These are phyloP conservation scores for Notothenia rossii DNA, from an alignment of 2,113 vertebrate species.

Conservation along the genomic window DNA sequence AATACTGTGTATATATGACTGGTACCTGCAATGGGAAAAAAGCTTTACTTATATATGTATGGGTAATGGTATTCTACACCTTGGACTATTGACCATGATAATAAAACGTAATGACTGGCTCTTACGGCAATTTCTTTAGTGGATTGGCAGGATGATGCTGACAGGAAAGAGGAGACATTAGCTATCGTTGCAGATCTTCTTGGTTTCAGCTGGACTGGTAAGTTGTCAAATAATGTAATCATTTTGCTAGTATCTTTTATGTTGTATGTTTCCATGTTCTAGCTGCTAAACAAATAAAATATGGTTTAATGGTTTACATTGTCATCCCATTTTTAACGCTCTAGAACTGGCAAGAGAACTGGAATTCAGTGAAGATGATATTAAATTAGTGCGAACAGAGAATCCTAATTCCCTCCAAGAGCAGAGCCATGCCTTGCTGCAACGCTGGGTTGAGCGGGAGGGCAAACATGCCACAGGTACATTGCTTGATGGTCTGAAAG, in stretches of 20 bases:
- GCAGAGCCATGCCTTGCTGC: slow-evolving; percentile 94
- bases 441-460: slow-evolving; percentile 94
- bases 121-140: slow-evolving; percentile 83
- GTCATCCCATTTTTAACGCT: slow-evolving; percentile 8
- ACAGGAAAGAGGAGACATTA: slow-evolving; percentile 93
- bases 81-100: slow-evolving; percentile 12
- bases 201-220: slow-evolving; percentile 99
- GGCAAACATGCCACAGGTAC: slow-evolving; percentile 94
- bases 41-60: background rate
- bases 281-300: background rate
- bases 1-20: slow-evolving; percentile 17
- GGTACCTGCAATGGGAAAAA: slow-evolving; percentile 17
- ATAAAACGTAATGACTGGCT: slow-evolving; percentile 71
- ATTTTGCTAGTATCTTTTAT: background rate
- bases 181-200: slow-evolving; percentile 96
- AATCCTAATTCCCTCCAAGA: slow-evolving; percentile 98
- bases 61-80: background rate
- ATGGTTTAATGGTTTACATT: background rate
- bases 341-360: slow-evolving; percentile 95
- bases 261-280: background rate
- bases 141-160: slow-evolving; percentile 92
- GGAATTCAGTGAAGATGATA: slow-evolving; percentile 95
- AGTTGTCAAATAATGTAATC: slow-evolving; percentile 38
- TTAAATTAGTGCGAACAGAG: slow-evolving; percentile 92
- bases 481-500: background rate